Evolutionary conservation across 2,797 vertebrate species (phyloP), one percentile per base, ranked within the genome.

Genomic region (Intellagama lesueurii): DNA sequence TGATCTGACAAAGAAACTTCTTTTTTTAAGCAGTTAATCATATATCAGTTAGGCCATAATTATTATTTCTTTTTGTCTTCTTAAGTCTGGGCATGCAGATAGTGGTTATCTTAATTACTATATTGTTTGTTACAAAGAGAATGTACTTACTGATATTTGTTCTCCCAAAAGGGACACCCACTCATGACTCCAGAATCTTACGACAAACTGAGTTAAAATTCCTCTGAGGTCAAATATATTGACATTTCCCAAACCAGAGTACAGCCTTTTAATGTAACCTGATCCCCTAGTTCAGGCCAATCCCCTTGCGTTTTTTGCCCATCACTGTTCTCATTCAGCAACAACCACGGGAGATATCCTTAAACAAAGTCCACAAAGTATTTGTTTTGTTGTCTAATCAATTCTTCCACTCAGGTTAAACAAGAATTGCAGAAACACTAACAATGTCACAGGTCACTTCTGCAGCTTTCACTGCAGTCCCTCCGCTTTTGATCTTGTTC

Each of bases 101-200:
- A 28, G 0, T 7, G 81, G 1, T 1, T 2, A 28, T 75, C 28
- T 17, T 87, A 49, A 90, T 40, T 92, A 73, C 73, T 12, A 0
- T 0, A 0, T 56, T 75, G 64, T 26, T 52, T 75, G 88, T 35
- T 22, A 87, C 90, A 88, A 0, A 90, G 1, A 94, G 83, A 1
- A 91, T 85, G 76, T 80, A 97, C 97, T 97, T 93, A 97, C 97
- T 89, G 90, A 6, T 94, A 91, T 69, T 89, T 95, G 80, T 90
- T 96, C 90, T 94, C 94, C 66, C 89, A 88, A 0, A 97, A 96
- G 1, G 97, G 97, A 76, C 97, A 98, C 7, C 94, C 96, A 8
- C 95, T 97, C 97, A 98, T 98, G 91, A 83, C 49, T 68, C 81
- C 91, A 84, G 79, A 66, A 73, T 83, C 91, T 56, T 87, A 77